Conservation (phyloP, 2,888 invertebrate genomes). For the Agrochola litura region DNA sequence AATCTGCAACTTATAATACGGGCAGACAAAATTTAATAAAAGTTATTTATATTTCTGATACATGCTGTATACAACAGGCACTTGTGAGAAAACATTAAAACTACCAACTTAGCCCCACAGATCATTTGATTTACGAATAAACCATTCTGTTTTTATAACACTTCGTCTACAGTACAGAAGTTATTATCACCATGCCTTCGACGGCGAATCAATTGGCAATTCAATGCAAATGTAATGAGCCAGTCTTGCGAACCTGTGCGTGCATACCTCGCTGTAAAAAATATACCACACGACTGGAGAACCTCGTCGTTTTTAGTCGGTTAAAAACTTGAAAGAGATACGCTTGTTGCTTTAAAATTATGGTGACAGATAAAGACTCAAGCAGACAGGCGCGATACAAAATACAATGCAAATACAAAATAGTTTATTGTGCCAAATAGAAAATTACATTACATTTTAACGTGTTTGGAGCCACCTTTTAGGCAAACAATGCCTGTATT, state of each 20-base stretch:
- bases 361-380: too few relatives aligned
- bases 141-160: slow-evolving; percentile 22
- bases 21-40: background rate
- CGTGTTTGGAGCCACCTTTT: too few relatives aligned
- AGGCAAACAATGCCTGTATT: too few relatives aligned
- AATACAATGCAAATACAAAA: too few relatives aligned
- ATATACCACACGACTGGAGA: background rate
- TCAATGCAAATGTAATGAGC: slow-evolving; percentile 54
- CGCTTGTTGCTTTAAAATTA: background rate
- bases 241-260: slow-evolving; percentile 9
- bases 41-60: too few relatives aligned
- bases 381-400: too few relatives aligned
- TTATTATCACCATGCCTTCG: slow-evolving; percentile 21
- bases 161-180: slow-evolving; percentile 15
- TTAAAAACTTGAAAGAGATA: slow-evolving; percentile 18
- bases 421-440: too few relatives aligned
- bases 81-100: background rate
- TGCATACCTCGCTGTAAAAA: slow-evolving; percentile 25
- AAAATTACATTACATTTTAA: too few relatives aligned
- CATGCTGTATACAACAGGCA: background rate
- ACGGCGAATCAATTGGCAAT: slow-evolving; percentile 42
- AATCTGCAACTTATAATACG: background rate
- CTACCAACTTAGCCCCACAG: background rate
- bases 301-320: background rate
- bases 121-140: slow-evolving; percentile 4